Percentiles rank a stretch among this genome's conserved stretches.
Evolutionary conservation across 2,797 vertebrate species (phyloP).

Genomic region (Parauchenoglanis punctatus): DNA sequence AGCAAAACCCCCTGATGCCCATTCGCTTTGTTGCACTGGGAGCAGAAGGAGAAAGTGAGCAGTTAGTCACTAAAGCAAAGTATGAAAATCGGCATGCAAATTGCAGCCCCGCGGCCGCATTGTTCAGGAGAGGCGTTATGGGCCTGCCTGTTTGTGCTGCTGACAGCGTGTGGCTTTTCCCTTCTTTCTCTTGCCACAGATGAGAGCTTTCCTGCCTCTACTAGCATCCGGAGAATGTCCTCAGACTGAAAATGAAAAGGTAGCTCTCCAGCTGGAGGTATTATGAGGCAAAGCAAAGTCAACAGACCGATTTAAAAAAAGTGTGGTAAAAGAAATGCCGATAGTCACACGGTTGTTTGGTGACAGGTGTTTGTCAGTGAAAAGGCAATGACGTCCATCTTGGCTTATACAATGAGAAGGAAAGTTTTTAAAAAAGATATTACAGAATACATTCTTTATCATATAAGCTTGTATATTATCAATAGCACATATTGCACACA

Average conservation of each 20-base stretch:
- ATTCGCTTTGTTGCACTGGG: not conserved
- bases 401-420: not conserved
- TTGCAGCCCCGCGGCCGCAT: slow-evolving; percentile 54
- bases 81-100: slow-evolving; percentile 83
- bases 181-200: slow-evolving; percentile 73
- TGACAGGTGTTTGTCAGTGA: slow-evolving; percentile 45
- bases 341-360: slow-evolving; percentile 20
- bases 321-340: slow-evolving; percentile 24
- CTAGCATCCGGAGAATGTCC: slow-evolving; percentile 74
- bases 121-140: slow-evolving; percentile 67
- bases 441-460: not conserved
- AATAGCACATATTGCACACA: too few relatives aligned
- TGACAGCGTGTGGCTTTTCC: slow-evolving; percentile 69
- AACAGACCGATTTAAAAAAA: slow-evolving; percentile 50
- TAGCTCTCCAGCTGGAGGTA: slow-evolving; percentile 54
- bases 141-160: slow-evolving; percentile 65
- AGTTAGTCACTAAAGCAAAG: slow-evolving; percentile 72
- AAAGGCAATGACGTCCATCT: slow-evolving; percentile 37
- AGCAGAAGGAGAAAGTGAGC: slow-evolving; percentile 48
- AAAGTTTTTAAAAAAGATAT: not conserved
- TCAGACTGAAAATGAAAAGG: slow-evolving; percentile 71
- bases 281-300: slow-evolving; percentile 61
- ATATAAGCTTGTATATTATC: not conserved
- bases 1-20: not conserved
- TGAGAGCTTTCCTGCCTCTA: slow-evolving; percentile 65